Base-by-base conservation (phyloP, 2,113 vertebrate genomes). In the Clinocottus analis region DNA sequence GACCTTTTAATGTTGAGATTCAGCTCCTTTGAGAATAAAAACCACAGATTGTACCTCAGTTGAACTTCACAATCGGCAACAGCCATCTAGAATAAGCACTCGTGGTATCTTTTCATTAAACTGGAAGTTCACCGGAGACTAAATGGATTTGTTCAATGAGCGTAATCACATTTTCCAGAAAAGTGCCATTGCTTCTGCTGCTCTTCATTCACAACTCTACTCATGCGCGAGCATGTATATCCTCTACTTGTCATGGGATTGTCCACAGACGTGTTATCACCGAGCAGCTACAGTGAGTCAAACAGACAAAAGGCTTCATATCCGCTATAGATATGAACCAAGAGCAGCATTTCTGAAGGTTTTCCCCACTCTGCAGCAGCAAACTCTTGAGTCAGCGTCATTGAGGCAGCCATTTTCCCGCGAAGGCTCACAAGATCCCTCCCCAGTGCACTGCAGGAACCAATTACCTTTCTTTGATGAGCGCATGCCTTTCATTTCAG, bases 381-480 rank as follows among this genome's bases (percentile, higher is more conserved):
- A 85, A 90, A 90, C 67, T 80, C 80, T 87, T 89, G 84, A 92
- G 55, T 92, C 91, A 89, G 90, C 87, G 51, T 70, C 86, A 87
- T 83, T 86, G 85, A 89, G 79, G 90, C 88, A 27, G 88, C 84
- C 90, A 92, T 93, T 92, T 93, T 90, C 87, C 76, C 72, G 80
- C 75, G 73, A 77, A 82, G 79, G 64, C 78, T 86, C 66, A 70
- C 29, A 35, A 84, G 72, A 72, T 66, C 75, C 49, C 49, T 73
- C 66, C 56, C 10, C 23, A 16, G 14, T 62, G 53, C 41, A 75
- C 80, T 65, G 80, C 82, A 87, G 87, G 78, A 92, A 85, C 78
- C 86, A 85, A 85, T 92, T 86, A 89, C 74, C 77, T 70, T 7
- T 56, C 67, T 80, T 45, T 81, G 71, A 87, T 79, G 67, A 82